Conservation (phyloP, 2,113 vertebrate genomes). For the Antechinus stuartii region DNA sequence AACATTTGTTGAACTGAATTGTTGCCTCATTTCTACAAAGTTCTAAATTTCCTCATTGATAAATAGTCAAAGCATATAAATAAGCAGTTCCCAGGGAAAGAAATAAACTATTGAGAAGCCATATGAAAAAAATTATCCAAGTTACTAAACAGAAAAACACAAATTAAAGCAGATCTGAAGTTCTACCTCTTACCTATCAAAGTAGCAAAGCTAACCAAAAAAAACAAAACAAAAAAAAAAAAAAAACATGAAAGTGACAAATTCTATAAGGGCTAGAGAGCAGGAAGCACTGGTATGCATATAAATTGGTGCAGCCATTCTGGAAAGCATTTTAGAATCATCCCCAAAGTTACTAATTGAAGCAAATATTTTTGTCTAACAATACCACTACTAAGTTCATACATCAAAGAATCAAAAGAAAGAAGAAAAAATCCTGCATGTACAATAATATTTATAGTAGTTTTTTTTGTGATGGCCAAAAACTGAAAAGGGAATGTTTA, state of each 20-base stretch:
- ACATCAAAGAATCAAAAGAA: background rate
- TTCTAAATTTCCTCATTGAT: constrained; percentile 39
- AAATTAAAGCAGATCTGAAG: background rate
- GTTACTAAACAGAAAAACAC: background rate
- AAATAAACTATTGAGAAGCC: background rate
- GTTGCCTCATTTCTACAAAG: background rate
- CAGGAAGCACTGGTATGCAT: background rate
- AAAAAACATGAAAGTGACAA: background rate
- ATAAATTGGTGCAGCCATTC: background rate
- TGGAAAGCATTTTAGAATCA: background rate
- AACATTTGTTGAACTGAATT: background rate
- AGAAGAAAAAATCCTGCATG: background rate
- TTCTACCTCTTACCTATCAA: background rate
- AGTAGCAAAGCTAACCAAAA: background rate
- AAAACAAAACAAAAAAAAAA: no score
- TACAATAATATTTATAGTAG: background rate
- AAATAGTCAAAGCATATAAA: background rate
- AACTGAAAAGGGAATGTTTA: background rate
- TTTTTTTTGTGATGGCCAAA: background rate
- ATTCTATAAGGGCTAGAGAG: background rate
- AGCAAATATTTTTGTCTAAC: background rate
- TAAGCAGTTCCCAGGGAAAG: background rate
- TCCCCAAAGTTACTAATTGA: background rate
- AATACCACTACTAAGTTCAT: background rate
- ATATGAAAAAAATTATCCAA: background rate